Percentiles rank a stretch among this genome's conserved stretches.
These are phyloP conservation scores for Zygogramma bicolorata DNA, from an alignment of 2,888 invertebrate genomes.

Conservation along the genomic window DNA sequence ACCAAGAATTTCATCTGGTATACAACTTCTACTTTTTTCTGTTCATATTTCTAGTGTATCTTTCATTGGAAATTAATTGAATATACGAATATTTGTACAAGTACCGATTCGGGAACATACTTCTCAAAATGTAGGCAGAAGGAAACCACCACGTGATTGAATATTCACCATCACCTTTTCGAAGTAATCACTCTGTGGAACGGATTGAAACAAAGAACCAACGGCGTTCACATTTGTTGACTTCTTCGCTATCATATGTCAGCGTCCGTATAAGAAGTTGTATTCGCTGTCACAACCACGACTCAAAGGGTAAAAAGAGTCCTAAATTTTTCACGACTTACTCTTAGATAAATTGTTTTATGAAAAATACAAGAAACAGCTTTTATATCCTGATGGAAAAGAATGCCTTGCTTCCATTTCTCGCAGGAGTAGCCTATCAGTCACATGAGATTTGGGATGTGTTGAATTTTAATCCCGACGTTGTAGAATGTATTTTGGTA, in stretches of 20 bases:
- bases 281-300: constrained; percentile 52
- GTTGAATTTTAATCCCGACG: not conserved
- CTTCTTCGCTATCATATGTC: constrained; percentile 47
- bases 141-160: no score
- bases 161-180: constrained; percentile 35
- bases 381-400: constrained; percentile 32
- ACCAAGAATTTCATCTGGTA: no score
- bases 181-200: constrained; percentile 41
- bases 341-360: constrained; percentile 59
- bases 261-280: constrained; percentile 44
- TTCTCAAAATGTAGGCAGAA: no score
- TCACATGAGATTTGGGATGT: not conserved
- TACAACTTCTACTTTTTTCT: no score
- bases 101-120: no score
- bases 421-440: not conserved
- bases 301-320: constrained; percentile 56
- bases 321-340: constrained; percentile 59
- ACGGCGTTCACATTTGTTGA: constrained; percentile 49
- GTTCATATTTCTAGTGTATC: no score
- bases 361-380: constrained; percentile 57
- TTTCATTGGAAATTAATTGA: no score
- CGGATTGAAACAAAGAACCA: constrained; percentile 28
- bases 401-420: constrained; percentile 24
- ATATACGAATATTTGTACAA: no score
- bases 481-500: no score